A percentile compares a stretch with the other conserved stretches of the same genome.
These are phyloP conservation scores for Eulemur mongoz DNA, from an alignment of 2,797 vertebrate species.

Conservation along the genomic window DNA sequence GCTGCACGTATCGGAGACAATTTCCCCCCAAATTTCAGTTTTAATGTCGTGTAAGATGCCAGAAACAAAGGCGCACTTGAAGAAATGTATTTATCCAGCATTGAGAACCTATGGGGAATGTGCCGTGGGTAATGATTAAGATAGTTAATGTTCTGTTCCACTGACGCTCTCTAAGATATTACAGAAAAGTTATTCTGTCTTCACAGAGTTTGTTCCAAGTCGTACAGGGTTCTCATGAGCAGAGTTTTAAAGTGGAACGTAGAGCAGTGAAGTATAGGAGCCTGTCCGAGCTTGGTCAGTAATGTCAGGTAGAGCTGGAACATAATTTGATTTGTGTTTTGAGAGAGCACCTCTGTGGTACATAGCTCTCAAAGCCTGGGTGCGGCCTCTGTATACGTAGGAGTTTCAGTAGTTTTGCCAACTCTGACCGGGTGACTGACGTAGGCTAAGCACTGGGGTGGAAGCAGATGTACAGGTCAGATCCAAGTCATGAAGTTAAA, in stretches of 20 bases:
- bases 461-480: not conserved
- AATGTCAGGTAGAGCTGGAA: not conserved
- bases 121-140: constrained; percentile 4
- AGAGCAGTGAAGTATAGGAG: not conserved
- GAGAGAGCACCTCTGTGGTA: not conserved
- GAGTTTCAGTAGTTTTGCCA: not conserved
- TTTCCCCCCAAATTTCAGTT: not conserved
- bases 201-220: not conserved
- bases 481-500: not conserved
- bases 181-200: not conserved
- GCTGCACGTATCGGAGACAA: constrained; percentile 47
- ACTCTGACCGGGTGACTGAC: not conserved
- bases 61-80: not conserved
- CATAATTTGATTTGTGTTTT: not conserved
- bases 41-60: not conserved
- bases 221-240: not conserved
- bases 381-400: not conserved
- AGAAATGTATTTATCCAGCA: not conserved
- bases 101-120: not conserved
- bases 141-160: not conserved
- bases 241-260: not conserved
- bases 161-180: not conserved
- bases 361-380: not conserved
- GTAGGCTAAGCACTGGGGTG: not conserved
- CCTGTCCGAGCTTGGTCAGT: not conserved